Percentiles rank a stretch among this genome's conserved stretches.
These are phyloP conservation scores for Centruroides vittatus DNA, from an alignment of 1,140 invertebrate genomes.

Conservation along the genomic window DNA sequence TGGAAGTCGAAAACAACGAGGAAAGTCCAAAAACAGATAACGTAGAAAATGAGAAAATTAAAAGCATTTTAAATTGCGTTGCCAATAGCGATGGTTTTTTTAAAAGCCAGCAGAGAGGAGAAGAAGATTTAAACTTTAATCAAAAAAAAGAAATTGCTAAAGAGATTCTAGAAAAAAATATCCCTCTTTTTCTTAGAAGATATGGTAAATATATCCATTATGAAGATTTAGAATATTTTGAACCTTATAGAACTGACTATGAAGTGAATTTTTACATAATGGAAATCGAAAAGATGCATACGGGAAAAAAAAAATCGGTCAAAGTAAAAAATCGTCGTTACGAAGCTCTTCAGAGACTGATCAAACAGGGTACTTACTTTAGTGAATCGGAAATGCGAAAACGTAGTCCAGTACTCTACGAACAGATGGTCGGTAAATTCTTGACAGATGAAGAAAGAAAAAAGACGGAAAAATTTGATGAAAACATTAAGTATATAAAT, in stretches of 20 bases:
- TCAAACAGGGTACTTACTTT: slow-evolving; percentile 61
- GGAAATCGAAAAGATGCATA: slow-evolving; percentile 33
- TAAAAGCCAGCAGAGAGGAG: slow-evolving; percentile 60
- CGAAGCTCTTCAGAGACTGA: slow-evolving; percentile 58
- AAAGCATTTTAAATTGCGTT: slow-evolving; percentile 24
- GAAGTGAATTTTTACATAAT: slow-evolving; percentile 42
- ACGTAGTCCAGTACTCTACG: slow-evolving; percentile 72
- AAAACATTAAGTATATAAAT: slow-evolving; percentile 13
- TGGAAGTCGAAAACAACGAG: not conserved
- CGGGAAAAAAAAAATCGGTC: slow-evolving; percentile 28
- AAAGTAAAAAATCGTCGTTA: slow-evolving; percentile 60
- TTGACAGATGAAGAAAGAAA: slow-evolving; percentile 55
- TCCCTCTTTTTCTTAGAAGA: slow-evolving; percentile 49
- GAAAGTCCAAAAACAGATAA: not conserved
- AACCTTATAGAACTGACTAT: slow-evolving; percentile 32
- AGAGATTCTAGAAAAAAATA: slow-evolving; percentile 47
- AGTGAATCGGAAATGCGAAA: slow-evolving; percentile 84
- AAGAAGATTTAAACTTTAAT: slow-evolving; percentile 46
- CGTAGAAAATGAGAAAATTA: slow-evolving; percentile 4
- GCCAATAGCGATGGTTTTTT: slow-evolving; percentile 34
- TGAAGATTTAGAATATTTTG: slow-evolving; percentile 52
- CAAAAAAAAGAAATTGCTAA: slow-evolving; percentile 55
- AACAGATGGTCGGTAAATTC: slow-evolving; percentile 72
- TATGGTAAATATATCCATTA: slow-evolving; percentile 56
- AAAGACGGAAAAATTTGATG: slow-evolving; percentile 25